Evolutionary conservation across 2,888 invertebrate species (phyloP), one percentile per base, ranked within the genome.

Genomic region (Spilosoma lubricipeda): DNA sequence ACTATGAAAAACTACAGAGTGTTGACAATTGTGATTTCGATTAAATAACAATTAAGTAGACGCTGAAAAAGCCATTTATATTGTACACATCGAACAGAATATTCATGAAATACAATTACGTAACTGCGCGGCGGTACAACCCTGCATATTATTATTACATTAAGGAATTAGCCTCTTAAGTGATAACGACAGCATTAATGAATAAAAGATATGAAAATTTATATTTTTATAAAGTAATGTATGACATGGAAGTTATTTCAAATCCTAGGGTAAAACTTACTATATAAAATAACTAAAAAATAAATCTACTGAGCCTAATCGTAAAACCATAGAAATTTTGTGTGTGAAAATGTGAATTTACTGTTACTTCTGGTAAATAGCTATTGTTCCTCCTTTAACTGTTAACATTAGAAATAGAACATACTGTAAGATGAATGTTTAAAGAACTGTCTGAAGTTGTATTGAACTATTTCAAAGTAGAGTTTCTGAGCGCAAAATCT

Each of bases 401-500:
- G 23, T 59, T 7, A 45, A 18, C 4, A 33, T 42, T 23, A 36
- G 11, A 65, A 59, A 65, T 39, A 33, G 42, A 76, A 82, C 86
- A 88, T 89, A 86, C 91, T 92, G 85, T 92, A 87, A 59, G 68
- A 83, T 82, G 82, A 85, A 90, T 90, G 90, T 92, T 91, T 92
- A 91, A 89, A 89, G 88, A 89, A 89, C 83, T 79, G 85, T 87
- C 87, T 88, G 86, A 82, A 84, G 86, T 86, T 81, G 88, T 89
- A 92, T 93, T 88, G 91, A 91, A 91, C 89, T 89, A 91, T 92
- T 91, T 90, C 88, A 88, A 90, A 86, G 89, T 87, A 84, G 83
- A 89, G 75, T 86, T 87, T 89, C 82, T 87, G 89, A 91, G 89
- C 90, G 86, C 87, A 89, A 93, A 92, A 94, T 94, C 93, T 93